A percentile compares a stretch with the other conserved stretches of the same genome.
These are phyloP conservation scores for Pilophorus perplexus DNA, from an alignment of 2,888 invertebrate species.

Conservation along the genomic window DNA sequence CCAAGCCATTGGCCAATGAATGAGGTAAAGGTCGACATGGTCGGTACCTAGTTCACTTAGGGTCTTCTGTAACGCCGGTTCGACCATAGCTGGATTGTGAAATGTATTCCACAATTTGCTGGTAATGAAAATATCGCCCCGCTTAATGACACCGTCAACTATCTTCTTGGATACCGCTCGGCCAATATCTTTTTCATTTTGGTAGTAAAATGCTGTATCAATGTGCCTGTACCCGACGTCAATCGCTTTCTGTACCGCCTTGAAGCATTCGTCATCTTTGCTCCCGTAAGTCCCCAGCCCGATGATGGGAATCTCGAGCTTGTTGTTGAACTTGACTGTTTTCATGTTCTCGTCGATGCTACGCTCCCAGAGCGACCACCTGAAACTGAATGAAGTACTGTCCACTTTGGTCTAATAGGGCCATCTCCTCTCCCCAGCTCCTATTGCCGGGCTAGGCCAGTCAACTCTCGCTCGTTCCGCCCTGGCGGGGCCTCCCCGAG, in stretches of 20 bases:
- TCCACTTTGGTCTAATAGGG: too few species aligned
- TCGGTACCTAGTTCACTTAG: constrained; percentile 69
- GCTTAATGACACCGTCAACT: constrained; percentile 62
- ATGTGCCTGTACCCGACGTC: constrained; percentile 74
- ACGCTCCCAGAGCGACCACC: too few species aligned
- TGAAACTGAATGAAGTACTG: too few species aligned
- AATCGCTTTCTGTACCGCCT: constrained; percentile 68
- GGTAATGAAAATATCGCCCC: constrained; percentile 69
- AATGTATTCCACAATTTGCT: constrained; percentile 74
- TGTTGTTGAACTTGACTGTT: constrained; percentile 24
- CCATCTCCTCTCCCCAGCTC: too few species aligned
- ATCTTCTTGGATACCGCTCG: constrained; percentile 63
- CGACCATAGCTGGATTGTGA: constrained; percentile 75
- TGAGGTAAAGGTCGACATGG: constrained; percentile 83
- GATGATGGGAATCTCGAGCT: constrained; percentile 6
- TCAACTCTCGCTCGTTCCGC: too few species aligned
- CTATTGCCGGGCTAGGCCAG: too few species aligned
- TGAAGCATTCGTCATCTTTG: constrained; percentile 9
- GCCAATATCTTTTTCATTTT: constrained; percentile 71
- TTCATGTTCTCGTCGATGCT: too few species aligned
- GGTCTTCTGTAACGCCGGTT: constrained; percentile 64
- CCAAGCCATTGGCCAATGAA: constrained; percentile 89
- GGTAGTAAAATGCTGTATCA: constrained; percentile 69
- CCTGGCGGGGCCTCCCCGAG: too few species aligned
- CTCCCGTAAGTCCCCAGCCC: constrained; percentile 19